A percentile compares a stretch with the other conserved stretches of the same genome.
phyloP scores from a whole-genome alignment of 2,888 invertebrate species.

The Gasteruption jaculator region DNA sequence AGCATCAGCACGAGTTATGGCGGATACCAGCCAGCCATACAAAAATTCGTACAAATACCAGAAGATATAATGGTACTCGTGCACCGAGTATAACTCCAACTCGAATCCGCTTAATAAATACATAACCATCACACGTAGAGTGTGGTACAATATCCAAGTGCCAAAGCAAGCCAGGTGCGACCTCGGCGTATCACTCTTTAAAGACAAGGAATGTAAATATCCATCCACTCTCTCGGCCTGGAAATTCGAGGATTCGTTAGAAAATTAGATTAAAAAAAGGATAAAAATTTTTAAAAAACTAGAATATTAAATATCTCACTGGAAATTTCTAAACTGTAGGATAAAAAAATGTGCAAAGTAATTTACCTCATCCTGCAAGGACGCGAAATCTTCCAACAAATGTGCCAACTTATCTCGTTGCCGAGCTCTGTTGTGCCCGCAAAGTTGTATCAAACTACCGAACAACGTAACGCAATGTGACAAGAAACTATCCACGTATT shows the following conservation, averaged over 20 bases:
- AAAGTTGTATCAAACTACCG: conserved; percentile 78
- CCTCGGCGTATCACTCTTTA: conserved; percentile 65
- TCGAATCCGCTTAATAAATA: conserved; percentile 93
- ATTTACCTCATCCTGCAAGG: conserved; percentile 83
- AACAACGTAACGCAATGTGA: conserved; percentile 83
- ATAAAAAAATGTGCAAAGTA: conserved; percentile 7
- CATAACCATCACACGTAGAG: conserved; percentile 86
- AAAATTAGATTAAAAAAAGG: conserved; percentile 8
- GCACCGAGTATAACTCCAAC: conserved; percentile 89
- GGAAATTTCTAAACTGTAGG: conserved; percentile 1
- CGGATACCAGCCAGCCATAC: conserved; percentile 90
- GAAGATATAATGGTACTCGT: conserved; percentile 94
- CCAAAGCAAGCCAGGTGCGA: conserved; percentile 82
- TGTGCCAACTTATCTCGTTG: conserved; percentile 91
- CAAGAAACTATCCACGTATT: conserved; percentile 85
- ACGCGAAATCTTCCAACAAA: conserved; percentile 84
- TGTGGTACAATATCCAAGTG: conserved; percentile 95
- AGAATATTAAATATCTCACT: not conserved
- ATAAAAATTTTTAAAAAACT: conserved; percentile 10
- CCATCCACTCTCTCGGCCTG: conserved; percentile 90
- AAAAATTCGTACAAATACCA: conserved; percentile 95
- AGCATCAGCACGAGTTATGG: conserved; percentile 83
- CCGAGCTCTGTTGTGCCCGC: conserved; percentile 92
- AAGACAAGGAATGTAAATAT: conserved; percentile 66
- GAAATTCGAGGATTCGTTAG: conserved; percentile 24